Evolutionary conservation across 2,113 vertebrate genomes (phyloP).

Genomic region (Oryzias melastigma): DNA sequence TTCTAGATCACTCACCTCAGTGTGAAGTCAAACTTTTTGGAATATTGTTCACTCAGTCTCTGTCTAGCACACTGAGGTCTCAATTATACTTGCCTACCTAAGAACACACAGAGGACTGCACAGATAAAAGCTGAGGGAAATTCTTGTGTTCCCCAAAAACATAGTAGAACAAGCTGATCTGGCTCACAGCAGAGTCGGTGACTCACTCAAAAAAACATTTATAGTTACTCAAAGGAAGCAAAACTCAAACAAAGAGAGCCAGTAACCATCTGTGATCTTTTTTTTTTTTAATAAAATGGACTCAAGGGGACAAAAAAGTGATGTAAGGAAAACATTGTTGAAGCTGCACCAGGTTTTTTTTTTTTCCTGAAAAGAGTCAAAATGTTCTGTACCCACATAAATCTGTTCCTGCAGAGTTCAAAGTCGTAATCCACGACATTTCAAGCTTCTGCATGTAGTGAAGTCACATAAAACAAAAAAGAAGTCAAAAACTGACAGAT

Average conservation of each 20-base stretch:
- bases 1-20: not conserved
- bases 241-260: slow-evolving; percentile 27
- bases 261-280: slow-evolving; percentile 35
- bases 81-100: slow-evolving; percentile 42
- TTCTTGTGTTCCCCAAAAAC: slow-evolving; percentile 20
- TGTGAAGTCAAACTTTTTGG: not conserved
- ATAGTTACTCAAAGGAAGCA: slow-evolving; percentile 30
- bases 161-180: slow-evolving; percentile 23
- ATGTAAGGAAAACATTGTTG: slow-evolving; percentile 13
- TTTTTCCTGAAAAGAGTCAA: not conserved
- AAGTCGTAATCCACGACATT: not conserved
- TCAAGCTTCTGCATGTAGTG: not conserved
- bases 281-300: slow-evolving; percentile 31
- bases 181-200: slow-evolving; percentile 26
- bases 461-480: not conserved
- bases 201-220: slow-evolving; percentile 46
- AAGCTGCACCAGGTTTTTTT: slow-evolving; percentile 5
- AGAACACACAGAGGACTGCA: slow-evolving; percentile 26
- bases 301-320: slow-evolving; percentile 16
- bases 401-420: not conserved
- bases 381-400: not conserved
- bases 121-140: slow-evolving; percentile 34
- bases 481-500: no score
- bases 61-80: slow-evolving; percentile 26
- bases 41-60: slow-evolving; percentile 6